Base-by-base conservation (phyloP, 2,113 vertebrate genomes). In the Delphinapterus leucas region DNA sequence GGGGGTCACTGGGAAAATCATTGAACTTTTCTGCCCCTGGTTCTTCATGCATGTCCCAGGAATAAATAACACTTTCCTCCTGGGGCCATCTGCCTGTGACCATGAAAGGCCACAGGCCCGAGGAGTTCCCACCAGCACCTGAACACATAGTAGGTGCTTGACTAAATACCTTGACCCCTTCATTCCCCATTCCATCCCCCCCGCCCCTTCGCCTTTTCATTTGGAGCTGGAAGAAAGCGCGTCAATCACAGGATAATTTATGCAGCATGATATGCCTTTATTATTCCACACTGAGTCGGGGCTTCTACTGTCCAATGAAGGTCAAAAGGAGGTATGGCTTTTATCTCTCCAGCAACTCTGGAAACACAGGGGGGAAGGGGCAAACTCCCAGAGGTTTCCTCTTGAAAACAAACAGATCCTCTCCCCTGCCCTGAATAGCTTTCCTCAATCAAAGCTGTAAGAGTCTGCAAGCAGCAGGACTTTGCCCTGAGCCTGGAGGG, bases 241-340 rank as follows among this genome's bases (percentile, higher is more conserved):
- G 97, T 97, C 97, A 97, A 97, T 98, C 96, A 97, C 17, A 0
- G 23, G 93, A 7, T 98, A 97, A 98, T 97, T 96, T 97, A 98
- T 97, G 89, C 96, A 8, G 95, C 90, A 49, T 95, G 96, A 97
- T 98, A 95, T 97, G 97, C 98, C 95, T 98, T 97, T 91, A 98
- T 97, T 97, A 97, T 96, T 95, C 93, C 96, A 94, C 36, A 73
- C 97, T 70, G 97, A 83, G 95, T 70, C 15, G 47, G 94, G 91
- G 85, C 88, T 96, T 86, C 97, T 91, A 97, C 97, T 97, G 97
- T 89, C 98, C 97, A 97, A 67, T 95, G 97, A 95, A 97, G 97
- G 97, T 97, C 97, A 96, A 94, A 97, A 97, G 97, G 95, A 97
- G 96, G 94, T 58, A 80, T 53, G 95, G 97, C 97, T 98, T 98